Conservation (phyloP, 2,113 vertebrate genomes). For the Oceanodroma tethys region DNA sequence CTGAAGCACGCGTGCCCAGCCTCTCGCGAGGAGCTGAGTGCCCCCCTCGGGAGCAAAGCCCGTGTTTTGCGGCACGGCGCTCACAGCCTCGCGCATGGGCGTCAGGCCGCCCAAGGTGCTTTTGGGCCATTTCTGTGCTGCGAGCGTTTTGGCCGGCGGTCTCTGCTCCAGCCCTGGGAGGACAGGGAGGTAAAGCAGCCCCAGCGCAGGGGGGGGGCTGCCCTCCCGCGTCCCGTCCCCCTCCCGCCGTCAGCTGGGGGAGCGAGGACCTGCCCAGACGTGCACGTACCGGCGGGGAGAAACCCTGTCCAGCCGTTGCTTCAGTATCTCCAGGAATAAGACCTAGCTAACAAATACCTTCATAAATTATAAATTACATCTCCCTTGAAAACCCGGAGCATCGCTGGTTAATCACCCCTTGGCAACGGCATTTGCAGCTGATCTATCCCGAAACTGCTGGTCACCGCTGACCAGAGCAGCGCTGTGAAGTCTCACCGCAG, state of each 20-base stretch:
- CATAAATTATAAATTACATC: too few species aligned
- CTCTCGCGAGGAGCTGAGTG: background rate
- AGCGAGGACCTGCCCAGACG: background rate
- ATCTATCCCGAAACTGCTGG: background rate
- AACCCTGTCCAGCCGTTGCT: background rate
- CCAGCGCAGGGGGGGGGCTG: background rate
- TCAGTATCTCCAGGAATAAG: background rate
- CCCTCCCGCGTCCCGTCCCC: rapidly evolving
- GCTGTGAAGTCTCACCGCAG: background rate
- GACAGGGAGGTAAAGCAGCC: background rate
- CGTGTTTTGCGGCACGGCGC: background rate
- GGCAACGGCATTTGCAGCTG: background rate
- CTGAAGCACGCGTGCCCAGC: background rate
- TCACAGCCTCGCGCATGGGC: background rate
- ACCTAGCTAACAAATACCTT: background rate
- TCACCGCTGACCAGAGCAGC: background rate
- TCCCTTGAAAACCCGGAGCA: background rate
- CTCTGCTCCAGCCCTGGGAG: background rate
- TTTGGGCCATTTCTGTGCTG: background rate
- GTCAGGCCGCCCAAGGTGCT: background rate
- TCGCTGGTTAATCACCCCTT: background rate
- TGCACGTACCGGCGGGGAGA: rapidly evolving
- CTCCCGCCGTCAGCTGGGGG: rapidly evolving
- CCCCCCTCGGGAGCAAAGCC: background rate
- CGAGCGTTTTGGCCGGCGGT: background rate